These are phyloP conservation scores for Meda fulgida DNA, from an alignment of 2,797 vertebrate species.

Conservation along the genomic window DNA sequence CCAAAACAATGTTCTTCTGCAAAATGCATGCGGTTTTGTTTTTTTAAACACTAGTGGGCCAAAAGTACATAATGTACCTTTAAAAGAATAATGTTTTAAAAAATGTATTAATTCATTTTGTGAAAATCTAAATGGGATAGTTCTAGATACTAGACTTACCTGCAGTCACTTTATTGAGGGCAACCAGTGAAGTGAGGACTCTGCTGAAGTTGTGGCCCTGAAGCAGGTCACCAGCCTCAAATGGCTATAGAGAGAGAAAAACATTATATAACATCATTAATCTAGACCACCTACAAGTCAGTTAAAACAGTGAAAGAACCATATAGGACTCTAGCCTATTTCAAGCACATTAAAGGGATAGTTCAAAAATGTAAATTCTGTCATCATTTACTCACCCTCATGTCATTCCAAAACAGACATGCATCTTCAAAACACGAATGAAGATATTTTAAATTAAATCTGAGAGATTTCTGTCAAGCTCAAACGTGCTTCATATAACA, in stretches of 20 bases:
- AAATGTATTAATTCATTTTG: not conserved
- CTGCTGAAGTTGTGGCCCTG: constrained; percentile 94
- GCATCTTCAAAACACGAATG: not conserved
- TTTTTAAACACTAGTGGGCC: not conserved
- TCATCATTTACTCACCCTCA: not conserved
- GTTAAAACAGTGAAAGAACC: not conserved
- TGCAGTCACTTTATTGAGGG: constrained; percentile 96
- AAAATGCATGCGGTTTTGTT: not conserved
- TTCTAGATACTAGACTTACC: constrained; percentile 72
- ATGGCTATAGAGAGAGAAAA: constrained; percentile 79
- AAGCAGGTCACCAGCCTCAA: constrained; percentile 93
- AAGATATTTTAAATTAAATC: not conserved
- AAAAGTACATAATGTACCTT: not conserved
- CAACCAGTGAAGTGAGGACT: constrained; percentile 91
- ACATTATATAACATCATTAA: constrained; percentile 14
- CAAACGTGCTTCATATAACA: too few relatives aligned
- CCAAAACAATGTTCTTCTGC: not conserved
- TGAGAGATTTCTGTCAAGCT: too few relatives aligned
- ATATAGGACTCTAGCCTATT: not conserved
- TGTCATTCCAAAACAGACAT: not conserved
- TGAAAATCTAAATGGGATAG: not conserved
- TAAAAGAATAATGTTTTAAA: not conserved
- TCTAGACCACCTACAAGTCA: not conserved
- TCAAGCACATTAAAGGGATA: not conserved
- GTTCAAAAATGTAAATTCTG: not conserved